Conservation (phyloP, 2,113 vertebrate species). For the Prunella himalayana region DNA sequence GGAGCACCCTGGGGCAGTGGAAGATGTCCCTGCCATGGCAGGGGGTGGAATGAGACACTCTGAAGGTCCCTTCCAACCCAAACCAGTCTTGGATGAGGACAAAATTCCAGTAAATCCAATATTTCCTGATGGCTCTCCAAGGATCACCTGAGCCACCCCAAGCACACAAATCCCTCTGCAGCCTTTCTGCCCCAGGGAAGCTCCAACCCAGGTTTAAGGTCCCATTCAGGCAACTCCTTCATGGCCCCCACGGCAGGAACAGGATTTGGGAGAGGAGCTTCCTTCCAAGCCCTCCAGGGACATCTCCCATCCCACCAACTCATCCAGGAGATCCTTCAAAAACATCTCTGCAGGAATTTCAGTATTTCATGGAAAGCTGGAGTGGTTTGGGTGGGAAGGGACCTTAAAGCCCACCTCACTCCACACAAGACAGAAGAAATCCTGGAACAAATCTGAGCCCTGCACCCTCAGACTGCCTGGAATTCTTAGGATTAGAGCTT, state of each 20-base stretch:
- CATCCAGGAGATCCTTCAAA: background rate
- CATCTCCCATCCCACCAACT: background rate
- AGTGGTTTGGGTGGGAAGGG: background rate
- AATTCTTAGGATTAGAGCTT: background rate
- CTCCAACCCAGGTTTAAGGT: background rate
- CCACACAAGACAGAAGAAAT: background rate
- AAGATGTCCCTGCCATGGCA: background rate
- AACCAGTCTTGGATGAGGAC: rapidly evolving
- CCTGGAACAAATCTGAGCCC: background rate
- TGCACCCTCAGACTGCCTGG: background rate
- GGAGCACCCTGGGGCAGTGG: background rate
- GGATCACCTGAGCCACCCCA: background rate
- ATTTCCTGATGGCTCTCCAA: background rate
- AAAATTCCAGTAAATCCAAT: background rate
- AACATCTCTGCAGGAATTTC: background rate
- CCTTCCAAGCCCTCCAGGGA: background rate
- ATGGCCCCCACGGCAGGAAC: rapidly evolving
- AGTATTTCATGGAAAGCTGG: background rate
- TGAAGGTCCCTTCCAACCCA: background rate
- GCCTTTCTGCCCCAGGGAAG: background rate
- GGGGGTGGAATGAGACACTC: rapidly evolving
- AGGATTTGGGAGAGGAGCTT: rapidly evolving
- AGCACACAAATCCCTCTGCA: background rate
- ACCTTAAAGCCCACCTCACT: background rate
- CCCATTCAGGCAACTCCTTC: too few relatives aligned